Base-by-base conservation (phyloP, 2,888 invertebrate genomes). In the Acrocera orbiculus region DNA sequence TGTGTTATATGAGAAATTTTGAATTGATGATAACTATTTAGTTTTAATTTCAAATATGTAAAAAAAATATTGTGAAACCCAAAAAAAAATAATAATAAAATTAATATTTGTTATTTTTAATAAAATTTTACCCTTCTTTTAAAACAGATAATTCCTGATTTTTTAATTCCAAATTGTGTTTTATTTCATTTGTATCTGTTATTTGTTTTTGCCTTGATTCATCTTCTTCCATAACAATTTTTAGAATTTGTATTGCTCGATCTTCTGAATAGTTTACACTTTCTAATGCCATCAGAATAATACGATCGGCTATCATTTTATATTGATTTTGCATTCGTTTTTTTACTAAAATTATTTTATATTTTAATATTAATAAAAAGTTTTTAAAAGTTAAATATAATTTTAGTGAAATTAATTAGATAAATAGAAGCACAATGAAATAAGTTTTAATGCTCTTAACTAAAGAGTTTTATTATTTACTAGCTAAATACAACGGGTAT, bases 221-320 rank as follows among this genome's bases (percentile, higher is more conserved):
- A 46, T 81, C 79, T 46, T 81, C 81, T 40, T 72, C 64, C 7
- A 70, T 61, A 53, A 77, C 78, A 19, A 76, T 75, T 44, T 71
- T 65, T 33, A 90, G 62, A 42, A 90, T 81, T 54, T 81, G 78
- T 43, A 71, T 73, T 0, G 87, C 83, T 34, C 78, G 68, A 34
- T 76, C 75, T 53, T 85, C 83, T 42, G 86, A 77, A 57, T 76
- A 90, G 49, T 80, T 76, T 0, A 85, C 85, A 49, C 86, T 85
- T 49, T 92, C 89, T 41, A 90, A 61, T 0, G 90, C 92, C 55
- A 90, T 76, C 2, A 72, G 62, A 32, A 90, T 73, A 9, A 92
- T 76, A 40, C 80, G 71, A 44, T 83, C 83, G 1, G 83, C 77
- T 19, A 86, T 71, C 29, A 71, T 69, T 32, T 70, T 70, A 55